Evolutionary conservation across 2,888 invertebrate genomes (phyloP).

Genomic region (Dasysyrphus tricinctus): DNA sequence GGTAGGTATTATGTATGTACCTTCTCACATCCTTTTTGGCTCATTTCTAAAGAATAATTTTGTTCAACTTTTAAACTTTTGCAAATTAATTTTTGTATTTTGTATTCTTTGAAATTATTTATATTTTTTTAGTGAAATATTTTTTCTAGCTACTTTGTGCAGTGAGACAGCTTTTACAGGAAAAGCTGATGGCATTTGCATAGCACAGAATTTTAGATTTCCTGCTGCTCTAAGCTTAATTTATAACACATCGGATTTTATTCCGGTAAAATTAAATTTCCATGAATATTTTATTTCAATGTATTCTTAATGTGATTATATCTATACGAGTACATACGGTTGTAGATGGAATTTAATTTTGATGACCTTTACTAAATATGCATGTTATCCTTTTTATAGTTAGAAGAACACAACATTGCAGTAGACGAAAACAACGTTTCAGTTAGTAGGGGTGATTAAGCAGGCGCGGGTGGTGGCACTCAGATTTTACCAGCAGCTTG

Average conservation of each 20-base stretch:
- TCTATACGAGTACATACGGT: not conserved
- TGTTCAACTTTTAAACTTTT: not conserved
- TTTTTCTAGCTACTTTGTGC: not conserved
- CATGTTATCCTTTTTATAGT: no score
- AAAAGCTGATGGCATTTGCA: conserved; percentile 6
- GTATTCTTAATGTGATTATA: not conserved
- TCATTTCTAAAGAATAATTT: conserved; percentile 21
- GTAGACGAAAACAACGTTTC: no score
- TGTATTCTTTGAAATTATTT: not conserved
- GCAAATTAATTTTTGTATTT: conserved; percentile 17
- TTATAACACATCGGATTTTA: not conserved
- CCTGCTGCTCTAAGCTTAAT: not conserved
- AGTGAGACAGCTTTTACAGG: conserved; percentile 1
- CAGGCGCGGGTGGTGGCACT: no score
- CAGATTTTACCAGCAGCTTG: no score
- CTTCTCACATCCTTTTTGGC: conserved; percentile 1
- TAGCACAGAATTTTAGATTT: conserved; percentile 1
- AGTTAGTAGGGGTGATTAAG: no score
- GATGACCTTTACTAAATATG: not conserved
- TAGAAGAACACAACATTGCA: no score
- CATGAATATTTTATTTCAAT: not conserved
- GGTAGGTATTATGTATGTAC: not conserved
- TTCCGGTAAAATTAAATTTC: not conserved
- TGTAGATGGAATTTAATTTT: not conserved
- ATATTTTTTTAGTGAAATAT: not conserved